Evolutionary conservation across 2,113 vertebrate species (phyloP).

Genomic region (Lampris megalopsis): DNA sequence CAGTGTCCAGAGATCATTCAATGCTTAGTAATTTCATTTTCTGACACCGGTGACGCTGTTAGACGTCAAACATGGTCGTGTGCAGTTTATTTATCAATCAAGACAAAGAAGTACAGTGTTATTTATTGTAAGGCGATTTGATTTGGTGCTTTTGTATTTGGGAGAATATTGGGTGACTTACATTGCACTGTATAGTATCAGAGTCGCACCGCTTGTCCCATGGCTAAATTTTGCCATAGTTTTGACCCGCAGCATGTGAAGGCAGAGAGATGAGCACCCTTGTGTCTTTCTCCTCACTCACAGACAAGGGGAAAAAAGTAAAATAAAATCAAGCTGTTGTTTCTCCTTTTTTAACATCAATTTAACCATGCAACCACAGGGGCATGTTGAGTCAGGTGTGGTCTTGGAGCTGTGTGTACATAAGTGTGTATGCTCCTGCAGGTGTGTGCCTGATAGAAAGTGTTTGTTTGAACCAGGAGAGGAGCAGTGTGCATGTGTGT

Average conservation of each 20-base stretch:
- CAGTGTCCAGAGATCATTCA: too few relatives aligned
- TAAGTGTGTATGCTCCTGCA: constrained; percentile 22
- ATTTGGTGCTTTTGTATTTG: too few relatives aligned
- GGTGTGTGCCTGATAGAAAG: constrained; percentile 52
- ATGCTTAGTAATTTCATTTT: too few relatives aligned
- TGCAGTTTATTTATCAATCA: too few relatives aligned
- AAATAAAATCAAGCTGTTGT: constrained; percentile 69
- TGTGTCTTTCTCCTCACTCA: constrained; percentile 37
- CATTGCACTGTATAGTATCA: constrained; percentile 34
- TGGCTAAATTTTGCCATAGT: constrained; percentile 50
- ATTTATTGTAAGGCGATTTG: too few relatives aligned
- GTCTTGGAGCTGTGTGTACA: constrained; percentile 42
- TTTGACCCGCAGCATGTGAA: constrained; percentile 29
- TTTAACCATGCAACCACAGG: constrained; percentile 71
- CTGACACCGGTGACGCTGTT: too few relatives aligned
- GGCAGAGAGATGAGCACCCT: constrained; percentile 51
- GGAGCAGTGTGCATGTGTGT: constrained; percentile 69
- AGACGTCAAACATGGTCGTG: too few relatives aligned
- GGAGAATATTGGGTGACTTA: constrained; percentile 30
- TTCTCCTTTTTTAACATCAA: constrained; percentile 79
- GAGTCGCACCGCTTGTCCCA: neutral
- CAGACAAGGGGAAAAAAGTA: neutral
- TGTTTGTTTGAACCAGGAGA: constrained; percentile 62
- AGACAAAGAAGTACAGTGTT: too few relatives aligned
- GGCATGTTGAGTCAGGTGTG: constrained; percentile 72